Evolutionary conservation across 2,888 invertebrate genomes (phyloP).

Genomic region (Apodemia duryi): DNA sequence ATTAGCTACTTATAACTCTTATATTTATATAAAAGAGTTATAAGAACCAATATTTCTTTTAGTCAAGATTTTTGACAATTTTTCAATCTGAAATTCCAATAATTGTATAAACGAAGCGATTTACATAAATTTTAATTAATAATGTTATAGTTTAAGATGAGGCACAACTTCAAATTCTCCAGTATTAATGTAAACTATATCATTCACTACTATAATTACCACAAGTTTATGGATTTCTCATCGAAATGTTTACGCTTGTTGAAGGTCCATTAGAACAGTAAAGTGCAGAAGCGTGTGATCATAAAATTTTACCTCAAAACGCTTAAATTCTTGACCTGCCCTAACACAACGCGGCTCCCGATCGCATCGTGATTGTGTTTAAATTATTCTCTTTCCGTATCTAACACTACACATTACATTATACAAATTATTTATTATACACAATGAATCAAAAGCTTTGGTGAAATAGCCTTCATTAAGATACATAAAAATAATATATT

Average conservation of each 20-base stretch:
- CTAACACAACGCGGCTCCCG: slow-evolving; percentile 44
- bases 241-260: slow-evolving; percentile 16
- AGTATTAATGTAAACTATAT: too few relatives aligned
- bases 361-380: slow-evolving; percentile 24
- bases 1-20: too few relatives aligned
- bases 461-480: too few relatives aligned
- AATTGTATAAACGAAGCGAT: too few relatives aligned
- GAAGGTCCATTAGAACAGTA: slow-evolving; percentile 65
- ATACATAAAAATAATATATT: too few relatives aligned
- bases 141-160: neutral
- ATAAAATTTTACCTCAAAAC: slow-evolving; percentile 59
- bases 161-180: too few relatives aligned
- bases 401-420: neutral
- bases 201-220: neutral
- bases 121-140: too few relatives aligned
- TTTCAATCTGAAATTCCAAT: too few relatives aligned
- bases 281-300: slow-evolving; percentile 67
- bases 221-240: slow-evolving; percentile 16
- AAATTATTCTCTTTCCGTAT: slow-evolving; percentile 7
- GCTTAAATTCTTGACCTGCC: slow-evolving; percentile 60
- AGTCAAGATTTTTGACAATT: too few relatives aligned
- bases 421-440: neutral
- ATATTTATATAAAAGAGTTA: too few relatives aligned
- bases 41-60: too few relatives aligned
- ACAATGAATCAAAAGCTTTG: too few relatives aligned